These are phyloP conservation scores for Arrhopalites spinosus DNA, from an alignment of 2,888 invertebrate species.

Conservation along the genomic window DNA sequence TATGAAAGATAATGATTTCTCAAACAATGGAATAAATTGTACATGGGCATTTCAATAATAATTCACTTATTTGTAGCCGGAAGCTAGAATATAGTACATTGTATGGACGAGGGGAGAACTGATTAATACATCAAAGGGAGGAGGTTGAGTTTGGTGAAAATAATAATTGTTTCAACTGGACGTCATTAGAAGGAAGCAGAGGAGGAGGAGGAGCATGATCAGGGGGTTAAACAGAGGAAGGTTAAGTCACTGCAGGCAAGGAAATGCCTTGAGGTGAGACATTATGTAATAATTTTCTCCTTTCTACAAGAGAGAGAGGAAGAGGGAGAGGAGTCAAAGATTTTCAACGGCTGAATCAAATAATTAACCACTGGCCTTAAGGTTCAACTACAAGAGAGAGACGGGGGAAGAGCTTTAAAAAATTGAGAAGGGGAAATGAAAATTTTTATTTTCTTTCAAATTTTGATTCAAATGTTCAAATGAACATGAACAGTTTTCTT, in stretches of 20 bases:
- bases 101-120: background rate
- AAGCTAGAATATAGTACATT: background rate
- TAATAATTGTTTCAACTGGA: background rate
- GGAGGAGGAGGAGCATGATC: background rate
- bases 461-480: background rate
- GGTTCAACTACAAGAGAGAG: background rate
- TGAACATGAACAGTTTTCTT: no score
- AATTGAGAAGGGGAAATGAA: background rate
- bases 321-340: background rate
- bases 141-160: background rate
- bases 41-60: background rate
- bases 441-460: background rate
- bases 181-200: slow-evolving; percentile 3
- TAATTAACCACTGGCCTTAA: slow-evolving; percentile 28
- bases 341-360: slow-evolving; percentile 18
- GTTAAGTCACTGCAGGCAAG: slow-evolving; percentile 5
- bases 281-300: background rate
- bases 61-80: background rate
- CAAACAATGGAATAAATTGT: no score
- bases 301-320: no score
- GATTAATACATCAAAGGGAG: slow-evolving; percentile 16
- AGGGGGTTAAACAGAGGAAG: background rate
- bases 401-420: background rate
- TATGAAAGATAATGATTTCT: no score
- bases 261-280: background rate